Percentiles rank a stretch among this genome's conserved stretches.
Evolutionary conservation across 2,113 vertebrate species (phyloP).

Genomic region (Calyptommatus sinebrachiatus): DNA sequence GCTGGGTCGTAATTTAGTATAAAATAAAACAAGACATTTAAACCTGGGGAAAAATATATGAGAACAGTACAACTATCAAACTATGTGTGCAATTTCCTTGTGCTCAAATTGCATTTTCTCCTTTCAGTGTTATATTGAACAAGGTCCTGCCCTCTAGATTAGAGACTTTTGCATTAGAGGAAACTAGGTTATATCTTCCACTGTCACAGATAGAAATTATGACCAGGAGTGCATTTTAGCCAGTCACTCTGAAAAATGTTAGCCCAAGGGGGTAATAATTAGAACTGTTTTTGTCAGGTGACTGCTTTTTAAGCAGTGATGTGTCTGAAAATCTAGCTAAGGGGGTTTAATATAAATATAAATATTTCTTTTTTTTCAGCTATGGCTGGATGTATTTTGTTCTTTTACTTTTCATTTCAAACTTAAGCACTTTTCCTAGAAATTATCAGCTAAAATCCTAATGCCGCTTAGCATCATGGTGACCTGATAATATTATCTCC

Average conservation of each 20-base stretch:
- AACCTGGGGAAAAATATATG: slow-evolving; percentile 66
- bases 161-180: slow-evolving; percentile 82
- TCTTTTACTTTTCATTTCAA: slow-evolving; percentile 74
- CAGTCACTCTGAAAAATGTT: slow-evolving; percentile 79
- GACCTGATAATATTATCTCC: slow-evolving; percentile 65
- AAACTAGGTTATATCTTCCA: slow-evolving; percentile 82
- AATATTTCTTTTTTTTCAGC: slow-evolving; percentile 86
- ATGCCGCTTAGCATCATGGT: slow-evolving; percentile 65
- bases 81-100: slow-evolving; percentile 77
- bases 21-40: slow-evolving; percentile 81
- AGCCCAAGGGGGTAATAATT: slow-evolving; percentile 81
- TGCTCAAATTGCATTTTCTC: slow-evolving; percentile 81
- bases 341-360: slow-evolving; percentile 84
- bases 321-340: slow-evolving; percentile 81
- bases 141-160: slow-evolving; percentile 82
- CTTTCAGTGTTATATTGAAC: slow-evolving; percentile 72
- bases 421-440: slow-evolving; percentile 86
- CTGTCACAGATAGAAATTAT: slow-evolving; percentile 78
- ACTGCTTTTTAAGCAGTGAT: slow-evolving; percentile 77
- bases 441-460: slow-evolving; percentile 84
- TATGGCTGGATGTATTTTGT: slow-evolving; percentile 72
- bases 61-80: slow-evolving; percentile 74
- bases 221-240: slow-evolving; percentile 74
- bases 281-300: slow-evolving; percentile 80
- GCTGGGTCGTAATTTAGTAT: slow-evolving; percentile 74